phyloP scores from a whole-genome alignment of 2,888 invertebrate species.

The Tuberolachnus salignus region DNA sequence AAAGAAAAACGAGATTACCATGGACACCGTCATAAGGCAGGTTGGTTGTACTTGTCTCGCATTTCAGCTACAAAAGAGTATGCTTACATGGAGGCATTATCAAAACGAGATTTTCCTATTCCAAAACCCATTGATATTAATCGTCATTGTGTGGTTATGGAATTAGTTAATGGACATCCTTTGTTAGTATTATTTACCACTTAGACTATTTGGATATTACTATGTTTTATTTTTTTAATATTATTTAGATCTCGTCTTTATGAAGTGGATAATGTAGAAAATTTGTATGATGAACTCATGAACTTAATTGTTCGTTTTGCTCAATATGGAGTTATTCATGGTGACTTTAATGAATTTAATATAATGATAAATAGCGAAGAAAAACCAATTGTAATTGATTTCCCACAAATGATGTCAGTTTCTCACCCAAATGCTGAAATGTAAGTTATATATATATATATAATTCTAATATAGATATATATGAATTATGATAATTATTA shows the following conservation, averaged over 20 bases:
- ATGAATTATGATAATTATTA: background rate
- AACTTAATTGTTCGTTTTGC: constrained; percentile 87
- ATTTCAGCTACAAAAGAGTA: constrained; percentile 97
- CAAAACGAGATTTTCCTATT: constrained; percentile 90
- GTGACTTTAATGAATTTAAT: constrained; percentile 99
- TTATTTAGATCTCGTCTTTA: constrained; percentile 67
- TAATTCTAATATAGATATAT: background rate
- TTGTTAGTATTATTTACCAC: constrained; percentile 67
- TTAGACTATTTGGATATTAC: too few relatives aligned
- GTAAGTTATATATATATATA: constrained; percentile 65
- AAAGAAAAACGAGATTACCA: constrained; percentile 97
- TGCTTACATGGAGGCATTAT: constrained; percentile 94
- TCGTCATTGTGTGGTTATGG: constrained; percentile 96
- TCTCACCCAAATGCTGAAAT: constrained; percentile 88
- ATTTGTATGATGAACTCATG: constrained; percentile 92
- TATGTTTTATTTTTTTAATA: constrained; percentile 7
- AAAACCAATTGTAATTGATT: constrained; percentile 90
- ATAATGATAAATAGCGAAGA: constrained; percentile 84
- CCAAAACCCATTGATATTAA: constrained; percentile 94
- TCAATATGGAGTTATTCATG: constrained; percentile 95
- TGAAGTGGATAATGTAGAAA: constrained; percentile 73
- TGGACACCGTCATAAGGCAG: constrained; percentile 83
- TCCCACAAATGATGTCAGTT: constrained; percentile 98
- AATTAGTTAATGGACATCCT: constrained; percentile 81
- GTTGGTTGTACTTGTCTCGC: constrained; percentile 95